Percentiles rank a stretch among this genome's conserved stretches.
Conservation (phyloP, 2,888 invertebrate genomes). For the Atrina japonica region DNA sequence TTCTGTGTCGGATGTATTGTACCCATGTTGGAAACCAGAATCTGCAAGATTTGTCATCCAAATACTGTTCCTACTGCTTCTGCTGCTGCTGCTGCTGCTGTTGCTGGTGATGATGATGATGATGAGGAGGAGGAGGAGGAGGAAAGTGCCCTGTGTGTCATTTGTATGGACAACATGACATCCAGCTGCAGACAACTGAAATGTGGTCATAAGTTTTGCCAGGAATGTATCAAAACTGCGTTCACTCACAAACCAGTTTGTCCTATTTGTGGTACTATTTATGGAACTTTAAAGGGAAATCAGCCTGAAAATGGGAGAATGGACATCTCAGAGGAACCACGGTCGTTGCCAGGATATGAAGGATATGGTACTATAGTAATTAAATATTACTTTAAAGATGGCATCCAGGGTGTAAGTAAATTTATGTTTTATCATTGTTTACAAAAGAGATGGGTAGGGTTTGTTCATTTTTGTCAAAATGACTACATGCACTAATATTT, state of each 20-base stretch:
- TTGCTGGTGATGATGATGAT: too few species aligned
- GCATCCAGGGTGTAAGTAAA: conserved; percentile 58
- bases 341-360: conserved; percentile 39
- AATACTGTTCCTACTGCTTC: too few species aligned
- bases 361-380: conserved; percentile 43
- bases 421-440: too few species aligned
- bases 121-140: conserved; percentile 5
- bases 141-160: conserved; percentile 51
- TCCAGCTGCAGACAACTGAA: conserved; percentile 44
- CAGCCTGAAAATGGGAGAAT: conserved; percentile 63
- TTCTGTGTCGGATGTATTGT: conserved; percentile 27
- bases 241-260: conserved; percentile 65
- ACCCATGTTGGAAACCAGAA: not conserved
- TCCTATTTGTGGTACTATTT: conserved; percentile 65
- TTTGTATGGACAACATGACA: conserved; percentile 60
- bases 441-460: too few species aligned
- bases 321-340: conserved; percentile 10
- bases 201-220: conserved; percentile 69
- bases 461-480: too few species aligned
- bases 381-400: conserved; percentile 71
- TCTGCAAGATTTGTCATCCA: not conserved
- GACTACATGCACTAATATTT: too few species aligned
- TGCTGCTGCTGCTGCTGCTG: too few species aligned
- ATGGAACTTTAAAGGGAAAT: conserved; percentile 63
- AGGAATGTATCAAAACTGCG: conserved; percentile 57